Conservation (phyloP, 2,113 vertebrate species). For the Pelecanoides urinatrix region DNA sequence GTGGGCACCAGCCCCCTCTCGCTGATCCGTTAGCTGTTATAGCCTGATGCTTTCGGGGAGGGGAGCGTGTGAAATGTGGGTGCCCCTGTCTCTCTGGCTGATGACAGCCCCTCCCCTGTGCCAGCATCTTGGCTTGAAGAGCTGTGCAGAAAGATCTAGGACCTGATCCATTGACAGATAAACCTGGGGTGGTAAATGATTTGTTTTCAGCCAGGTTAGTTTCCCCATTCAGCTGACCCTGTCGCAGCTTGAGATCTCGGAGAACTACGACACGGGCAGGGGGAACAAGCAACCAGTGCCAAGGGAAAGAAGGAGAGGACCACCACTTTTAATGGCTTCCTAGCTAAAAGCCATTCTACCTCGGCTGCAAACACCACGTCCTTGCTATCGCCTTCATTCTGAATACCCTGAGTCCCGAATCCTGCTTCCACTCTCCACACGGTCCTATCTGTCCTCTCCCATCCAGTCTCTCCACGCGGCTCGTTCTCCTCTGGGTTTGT, state of each 20-base stretch:
- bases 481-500: not conserved
- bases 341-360: not conserved
- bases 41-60: not conserved
- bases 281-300: not conserved
- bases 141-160: not conserved
- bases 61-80: not conserved
- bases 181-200: not conserved
- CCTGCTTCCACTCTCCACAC: not conserved
- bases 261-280: not conserved
- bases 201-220: not conserved
- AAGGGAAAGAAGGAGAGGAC: not conserved
- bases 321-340: not conserved
- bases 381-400: not conserved
- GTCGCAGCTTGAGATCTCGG: not conserved
- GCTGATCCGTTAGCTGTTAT: not conserved
- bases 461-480: not conserved
- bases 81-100: not conserved
- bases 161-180: not conserved
- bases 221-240: not conserved
- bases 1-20: not conserved
- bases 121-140: not conserved
- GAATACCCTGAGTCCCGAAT: not conserved
- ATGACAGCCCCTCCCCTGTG: not conserved
- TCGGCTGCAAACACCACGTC: accelerated
- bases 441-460: not conserved